phyloP scores from a whole-genome alignment of 2,797 vertebrate species.

The Lepilemur septentrionalis region DNA sequence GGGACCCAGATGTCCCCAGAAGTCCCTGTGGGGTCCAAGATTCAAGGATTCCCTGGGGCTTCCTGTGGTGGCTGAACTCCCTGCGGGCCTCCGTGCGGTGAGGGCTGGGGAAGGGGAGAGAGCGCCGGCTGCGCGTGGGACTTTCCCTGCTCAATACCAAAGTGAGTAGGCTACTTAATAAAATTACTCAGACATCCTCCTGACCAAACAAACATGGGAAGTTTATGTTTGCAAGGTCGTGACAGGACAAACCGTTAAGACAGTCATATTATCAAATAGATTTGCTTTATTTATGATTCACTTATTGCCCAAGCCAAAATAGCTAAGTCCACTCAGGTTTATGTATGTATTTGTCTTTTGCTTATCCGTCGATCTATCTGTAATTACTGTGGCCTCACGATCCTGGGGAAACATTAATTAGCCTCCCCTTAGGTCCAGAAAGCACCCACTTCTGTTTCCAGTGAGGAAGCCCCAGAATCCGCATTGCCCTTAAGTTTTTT shows the following conservation, averaged over 20 bases:
- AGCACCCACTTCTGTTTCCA: not conserved
- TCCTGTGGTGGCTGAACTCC: fast-evolving
- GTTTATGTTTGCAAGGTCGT: not conserved
- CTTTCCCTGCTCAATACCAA: not conserved
- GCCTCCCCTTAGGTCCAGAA: not conserved
- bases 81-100: too few species aligned
- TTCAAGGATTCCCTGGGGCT: not conserved
- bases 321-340: fast-evolving
- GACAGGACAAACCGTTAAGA: not conserved
- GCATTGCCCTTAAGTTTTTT: not conserved
- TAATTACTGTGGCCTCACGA: not conserved
- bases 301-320: not conserved
- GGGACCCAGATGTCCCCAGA: not conserved
- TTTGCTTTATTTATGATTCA: not conserved
- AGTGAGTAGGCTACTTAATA: not conserved
- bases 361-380: not conserved
- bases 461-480: not conserved
- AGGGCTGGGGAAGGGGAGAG: not conserved
- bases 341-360: not conserved
- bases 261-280: not conserved
- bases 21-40: not conserved
- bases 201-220: not conserved
- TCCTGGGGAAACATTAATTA: not conserved
- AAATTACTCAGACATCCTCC: not conserved
- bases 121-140: too few species aligned